Percentiles rank a stretch among this genome's conserved stretches.
Evolutionary conservation across 2,797 vertebrate genomes (phyloP).

Genomic region (Urosaurus nigricauda): DNA sequence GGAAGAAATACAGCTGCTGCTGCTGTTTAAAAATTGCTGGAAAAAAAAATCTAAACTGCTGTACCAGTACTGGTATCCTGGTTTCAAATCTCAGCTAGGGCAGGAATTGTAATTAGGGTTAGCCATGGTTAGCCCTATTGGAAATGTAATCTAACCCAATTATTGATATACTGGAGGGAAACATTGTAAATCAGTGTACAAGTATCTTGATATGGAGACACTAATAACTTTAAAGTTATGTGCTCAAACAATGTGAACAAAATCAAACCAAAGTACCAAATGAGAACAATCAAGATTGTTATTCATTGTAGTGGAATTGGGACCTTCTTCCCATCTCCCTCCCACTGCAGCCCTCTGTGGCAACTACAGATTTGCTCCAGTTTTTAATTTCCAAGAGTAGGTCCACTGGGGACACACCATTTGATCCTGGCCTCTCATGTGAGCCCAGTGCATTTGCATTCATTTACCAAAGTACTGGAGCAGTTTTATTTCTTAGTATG

Average conservation of each 20-base stretch:
- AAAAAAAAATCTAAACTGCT: background rate
- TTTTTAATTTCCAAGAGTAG: too few species aligned
- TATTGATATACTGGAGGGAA: background rate
- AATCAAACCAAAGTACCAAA: background rate
- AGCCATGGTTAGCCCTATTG: background rate
- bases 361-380: too few species aligned
- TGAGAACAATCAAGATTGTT: too few species aligned
- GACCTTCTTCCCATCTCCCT: too few species aligned
- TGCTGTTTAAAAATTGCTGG: background rate
- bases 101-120: background rate
- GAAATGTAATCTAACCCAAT: background rate
- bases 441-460: background rate
- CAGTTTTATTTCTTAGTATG: background rate
- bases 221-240: background rate
- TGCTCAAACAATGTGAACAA: background rate
- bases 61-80: background rate
- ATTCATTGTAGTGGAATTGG: too few species aligned
- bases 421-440: too few species aligned
- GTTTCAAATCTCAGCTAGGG: background rate
- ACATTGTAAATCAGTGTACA: background rate
- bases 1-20: background rate
- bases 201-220: background rate
- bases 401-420: too few species aligned
- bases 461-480: background rate
- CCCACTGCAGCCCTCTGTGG: too few species aligned